These are phyloP conservation scores for Gadopsis bispinosus DNA, from an alignment of 2,797 vertebrate species.

Conservation along the genomic window DNA sequence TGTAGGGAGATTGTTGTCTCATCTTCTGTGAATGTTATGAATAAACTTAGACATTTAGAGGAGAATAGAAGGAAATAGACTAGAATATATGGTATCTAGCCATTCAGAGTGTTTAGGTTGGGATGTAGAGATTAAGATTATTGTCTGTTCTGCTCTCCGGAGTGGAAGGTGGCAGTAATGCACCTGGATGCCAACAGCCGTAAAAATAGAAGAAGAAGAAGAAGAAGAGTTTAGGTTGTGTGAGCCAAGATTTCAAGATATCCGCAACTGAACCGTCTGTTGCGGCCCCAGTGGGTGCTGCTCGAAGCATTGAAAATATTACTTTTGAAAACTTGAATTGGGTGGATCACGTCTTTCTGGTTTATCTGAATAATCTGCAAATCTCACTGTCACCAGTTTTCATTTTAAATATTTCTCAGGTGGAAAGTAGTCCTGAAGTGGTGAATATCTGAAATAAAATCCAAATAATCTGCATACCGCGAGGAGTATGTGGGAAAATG, in stretches of 20 bases:
- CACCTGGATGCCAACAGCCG: too few species aligned
- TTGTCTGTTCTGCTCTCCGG: too few species aligned
- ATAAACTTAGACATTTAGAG: neutral
- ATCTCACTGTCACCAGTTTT: neutral
- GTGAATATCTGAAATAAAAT: conserved; percentile 1
- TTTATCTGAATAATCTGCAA: conserved; percentile 23
- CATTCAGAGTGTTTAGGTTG: neutral
- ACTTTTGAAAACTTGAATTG: conserved; percentile 3
- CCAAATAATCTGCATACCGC: neutral
- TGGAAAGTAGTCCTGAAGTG: neutral
- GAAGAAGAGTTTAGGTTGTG: too few species aligned
- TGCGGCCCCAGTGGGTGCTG: neutral
- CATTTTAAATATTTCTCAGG: neutral
- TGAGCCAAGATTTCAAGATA: neutral
- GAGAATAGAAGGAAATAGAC: neutral
- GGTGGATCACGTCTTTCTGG: neutral
- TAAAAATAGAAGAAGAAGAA: too few species aligned
- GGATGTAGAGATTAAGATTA: too few species aligned
- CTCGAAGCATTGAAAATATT: conserved; percentile 13
- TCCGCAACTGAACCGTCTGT: neutral
- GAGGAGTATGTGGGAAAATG: neutral
- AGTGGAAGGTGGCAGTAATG: too few species aligned
- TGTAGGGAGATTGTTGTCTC: neutral
- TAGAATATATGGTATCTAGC: neutral
- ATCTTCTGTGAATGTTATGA: neutral